Conservation (phyloP, 1,140 invertebrate species). For the Atopsyche davidsoni region DNA sequence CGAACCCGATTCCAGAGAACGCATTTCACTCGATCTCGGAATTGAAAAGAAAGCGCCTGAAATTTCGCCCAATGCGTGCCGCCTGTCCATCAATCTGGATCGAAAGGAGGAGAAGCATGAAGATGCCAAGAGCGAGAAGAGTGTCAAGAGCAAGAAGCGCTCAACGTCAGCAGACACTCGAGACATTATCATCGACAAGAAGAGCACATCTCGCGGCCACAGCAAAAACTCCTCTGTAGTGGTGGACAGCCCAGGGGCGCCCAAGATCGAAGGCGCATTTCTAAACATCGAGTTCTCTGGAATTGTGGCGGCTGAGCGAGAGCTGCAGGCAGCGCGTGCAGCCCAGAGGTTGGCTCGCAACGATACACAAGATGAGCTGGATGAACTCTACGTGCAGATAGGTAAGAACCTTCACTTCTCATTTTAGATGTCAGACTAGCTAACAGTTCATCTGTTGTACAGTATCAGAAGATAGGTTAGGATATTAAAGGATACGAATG, state of each 20-base stretch:
- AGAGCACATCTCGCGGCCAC: constrained; percentile 24
- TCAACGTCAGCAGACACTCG: constrained; percentile 27
- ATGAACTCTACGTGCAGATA: constrained; percentile 45
- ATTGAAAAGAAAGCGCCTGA: too few species aligned
- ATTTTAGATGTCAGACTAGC: too few species aligned
- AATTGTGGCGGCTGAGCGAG: constrained; percentile 47
- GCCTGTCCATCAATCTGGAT: constrained; percentile 27
- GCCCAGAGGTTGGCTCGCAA: constrained; percentile 35
- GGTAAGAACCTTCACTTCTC: too few species aligned
- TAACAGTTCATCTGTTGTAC: too few species aligned
- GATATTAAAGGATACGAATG: too few species aligned
- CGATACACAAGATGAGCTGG: constrained; percentile 35
- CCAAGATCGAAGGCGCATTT: constrained; percentile 47
- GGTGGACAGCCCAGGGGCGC: constrained; percentile 30
- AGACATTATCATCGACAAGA: constrained; percentile 28
- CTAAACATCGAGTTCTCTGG: constrained; percentile 48
- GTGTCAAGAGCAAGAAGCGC: constrained; percentile 25
- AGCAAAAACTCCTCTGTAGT: constrained; percentile 30
- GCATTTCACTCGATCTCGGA: too few species aligned
- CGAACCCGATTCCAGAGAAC: neutral
- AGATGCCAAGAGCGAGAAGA: constrained; percentile 17
- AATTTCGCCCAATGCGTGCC: constrained; percentile 23
- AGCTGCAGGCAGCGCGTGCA: constrained; percentile 27
- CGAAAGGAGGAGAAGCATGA: constrained; percentile 23
- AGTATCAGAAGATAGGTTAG: too few species aligned